Percentiles rank a stretch among this genome's conserved stretches.
Evolutionary conservation across 2,113 vertebrate genomes (phyloP).

Genomic region (Entomyzon cyanotis): DNA sequence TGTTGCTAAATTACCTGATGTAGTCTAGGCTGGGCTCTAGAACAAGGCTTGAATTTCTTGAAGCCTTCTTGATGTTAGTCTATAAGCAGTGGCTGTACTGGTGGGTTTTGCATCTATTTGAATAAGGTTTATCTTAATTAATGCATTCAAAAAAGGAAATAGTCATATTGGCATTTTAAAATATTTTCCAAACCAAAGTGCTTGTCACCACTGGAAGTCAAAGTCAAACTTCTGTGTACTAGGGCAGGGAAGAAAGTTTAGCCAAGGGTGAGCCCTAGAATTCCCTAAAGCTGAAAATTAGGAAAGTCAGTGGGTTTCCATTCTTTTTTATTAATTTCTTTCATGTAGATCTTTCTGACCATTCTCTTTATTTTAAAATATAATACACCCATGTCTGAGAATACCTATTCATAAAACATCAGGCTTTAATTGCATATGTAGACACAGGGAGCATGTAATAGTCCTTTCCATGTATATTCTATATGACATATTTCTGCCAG

Average conservation of each 20-base stretch:
- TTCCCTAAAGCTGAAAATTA: not conserved
- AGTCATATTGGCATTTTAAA: not conserved
- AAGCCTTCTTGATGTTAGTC: not conserved
- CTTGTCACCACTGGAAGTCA: not conserved
- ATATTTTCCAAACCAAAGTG: not conserved
- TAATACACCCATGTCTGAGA: not conserved
- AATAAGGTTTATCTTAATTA: not conserved
- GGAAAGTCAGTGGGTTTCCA: not conserved
- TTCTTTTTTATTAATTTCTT: not conserved
- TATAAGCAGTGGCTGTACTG: not conserved
- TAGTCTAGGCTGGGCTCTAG: not conserved
- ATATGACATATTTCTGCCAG: accelerated
- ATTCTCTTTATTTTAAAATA: not conserved
- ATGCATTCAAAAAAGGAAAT: not conserved
- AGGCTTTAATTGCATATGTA: not conserved
- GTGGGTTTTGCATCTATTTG: not conserved
- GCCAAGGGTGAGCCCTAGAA: not conserved
- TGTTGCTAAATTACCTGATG: not conserved
- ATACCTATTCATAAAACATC: not conserved
- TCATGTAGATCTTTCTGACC: not conserved
- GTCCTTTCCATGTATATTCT: not conserved
- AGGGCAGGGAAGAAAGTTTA: not conserved
- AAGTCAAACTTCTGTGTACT: not conserved
- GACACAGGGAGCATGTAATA: accelerated
- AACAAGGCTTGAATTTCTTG: not conserved